These are phyloP conservation scores for Cyphomyrus plagiostoma DNA, from an alignment of 2,113 vertebrate species.

Conservation along the genomic window DNA sequence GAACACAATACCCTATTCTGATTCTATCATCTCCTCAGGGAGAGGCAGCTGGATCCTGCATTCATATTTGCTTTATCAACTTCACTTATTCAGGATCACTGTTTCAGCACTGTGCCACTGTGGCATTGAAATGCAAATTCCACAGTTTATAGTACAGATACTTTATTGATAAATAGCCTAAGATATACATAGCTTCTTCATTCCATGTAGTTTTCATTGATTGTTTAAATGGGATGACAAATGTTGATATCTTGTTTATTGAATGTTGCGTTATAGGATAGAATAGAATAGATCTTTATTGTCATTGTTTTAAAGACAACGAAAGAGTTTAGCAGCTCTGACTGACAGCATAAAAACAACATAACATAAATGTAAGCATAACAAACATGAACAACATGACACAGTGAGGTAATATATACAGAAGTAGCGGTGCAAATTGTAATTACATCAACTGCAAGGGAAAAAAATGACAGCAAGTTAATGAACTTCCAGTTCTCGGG, in stretches of 20 bases:
- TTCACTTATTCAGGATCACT: constrained; percentile 2
- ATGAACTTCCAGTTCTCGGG: background rate
- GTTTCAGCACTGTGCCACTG: background rate
- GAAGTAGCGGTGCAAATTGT: background rate
- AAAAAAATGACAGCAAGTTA: background rate
- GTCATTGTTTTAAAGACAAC: background rate
- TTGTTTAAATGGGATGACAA: background rate
- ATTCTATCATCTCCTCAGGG: background rate
- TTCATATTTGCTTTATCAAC: constrained; percentile 15
- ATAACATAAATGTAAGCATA: background rate
- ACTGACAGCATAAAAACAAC: background rate
- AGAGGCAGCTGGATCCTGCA: constrained; percentile 15
- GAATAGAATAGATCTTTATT: background rate
- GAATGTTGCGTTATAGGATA: background rate
- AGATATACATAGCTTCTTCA: background rate
- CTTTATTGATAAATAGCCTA: background rate
- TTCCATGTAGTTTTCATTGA: background rate
- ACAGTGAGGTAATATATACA: background rate
- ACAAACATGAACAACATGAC: background rate
- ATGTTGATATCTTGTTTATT: background rate
- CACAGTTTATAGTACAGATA: background rate
- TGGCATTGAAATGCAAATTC: background rate
- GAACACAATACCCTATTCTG: constrained; percentile 30
- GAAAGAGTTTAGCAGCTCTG: background rate
- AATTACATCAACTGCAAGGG: background rate